Evolutionary conservation across 2,888 invertebrate genomes (phyloP), one percentile per base, ranked within the genome.

Genomic region (Parasteatoda lunata): DNA sequence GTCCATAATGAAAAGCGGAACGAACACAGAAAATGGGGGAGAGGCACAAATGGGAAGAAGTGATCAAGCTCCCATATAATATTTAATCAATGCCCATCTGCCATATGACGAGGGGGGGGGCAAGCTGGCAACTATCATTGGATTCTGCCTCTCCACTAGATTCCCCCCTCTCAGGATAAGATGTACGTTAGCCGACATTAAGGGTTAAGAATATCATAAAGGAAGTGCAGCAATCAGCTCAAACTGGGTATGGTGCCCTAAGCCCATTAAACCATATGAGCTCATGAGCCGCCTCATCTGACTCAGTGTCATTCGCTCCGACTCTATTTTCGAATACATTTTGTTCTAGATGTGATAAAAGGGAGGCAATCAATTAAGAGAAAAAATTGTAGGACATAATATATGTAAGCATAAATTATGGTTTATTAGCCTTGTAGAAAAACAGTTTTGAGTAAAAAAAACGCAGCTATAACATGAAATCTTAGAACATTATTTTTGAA

Each of bases 21-120:
- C 5, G 59, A 13, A 9, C n/a, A 59, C 49, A 49, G 51, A 49
- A 51, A 30, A 75, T 30, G 69, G 68, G 52, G 54, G 68, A 15
- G 54, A 49, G 69, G 48, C 6, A n/a, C 65, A 68, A 66, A 48
- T 68, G 8, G 69, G 76, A 66, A 69, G 72, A 78, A 70, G 78
- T 84, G 78, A 84, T 84, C 84, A 78, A 69, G 65, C 73, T 54
- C 78, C 84, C 84, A 78, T 84, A 84, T 84, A 78, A 84, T 84
- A 84, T 84, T 84, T 84, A 84, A 84, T 84, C 84, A 84, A 84
- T 78, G 84, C 84, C 78, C 84, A 84, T 84, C 84, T 84, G 78
- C 84, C 84, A 84, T 84, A 84, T 70, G 84, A 84, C 84, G 84
- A 78, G 66, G 69, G 64, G 45, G 45, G 66, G 49, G 68, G 72